phyloP scores from a whole-genome alignment of 64 coral and sea anemone genomes.

The Dendrophyllia cribrosa region DNA sequence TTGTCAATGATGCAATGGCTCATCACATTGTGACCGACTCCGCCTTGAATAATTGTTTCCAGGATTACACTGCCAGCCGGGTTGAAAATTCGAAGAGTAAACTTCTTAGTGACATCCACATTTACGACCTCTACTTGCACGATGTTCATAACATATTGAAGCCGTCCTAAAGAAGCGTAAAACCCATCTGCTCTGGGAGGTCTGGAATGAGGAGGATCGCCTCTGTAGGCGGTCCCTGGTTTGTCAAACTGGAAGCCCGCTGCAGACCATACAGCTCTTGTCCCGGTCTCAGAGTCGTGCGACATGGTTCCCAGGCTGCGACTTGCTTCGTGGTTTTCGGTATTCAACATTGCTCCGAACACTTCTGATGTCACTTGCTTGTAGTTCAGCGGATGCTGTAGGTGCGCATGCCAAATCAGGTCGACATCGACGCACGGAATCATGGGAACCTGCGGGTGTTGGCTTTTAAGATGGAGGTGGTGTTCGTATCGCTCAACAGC shows the following conservation, averaged over 20 bases:
- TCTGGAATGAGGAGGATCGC: neutral
- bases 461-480: slow-evolving; percentile 52
- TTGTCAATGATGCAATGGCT: slow-evolving; percentile 2
- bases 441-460: slow-evolving; percentile 33
- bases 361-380: slow-evolving; percentile 19
- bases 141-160: slow-evolving; percentile 1
- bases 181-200: neutral
- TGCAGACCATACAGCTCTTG: slow-evolving; percentile 5
- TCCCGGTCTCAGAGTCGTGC: slow-evolving; percentile 7
- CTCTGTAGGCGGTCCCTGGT: slow-evolving; percentile 43
- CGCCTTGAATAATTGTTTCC: neutral
- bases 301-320: neutral
- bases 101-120: neutral
- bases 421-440: slow-evolving; percentile 7
- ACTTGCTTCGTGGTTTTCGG: neutral
- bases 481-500: slow-evolving; percentile 53
- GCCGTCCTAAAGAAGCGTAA: neutral
- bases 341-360: slow-evolving; percentile 5
- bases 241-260: slow-evolving; percentile 25
- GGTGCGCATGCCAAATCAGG: slow-evolving; percentile 38
- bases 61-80: neutral
- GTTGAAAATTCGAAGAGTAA: neutral
- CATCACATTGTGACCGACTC: neutral
- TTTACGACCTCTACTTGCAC: neutral
- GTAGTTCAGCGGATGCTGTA: slow-evolving; percentile 34